These are phyloP conservation scores for Casuarius casuarius DNA, from an alignment of 2,113 vertebrate genomes.

Conservation along the genomic window DNA sequence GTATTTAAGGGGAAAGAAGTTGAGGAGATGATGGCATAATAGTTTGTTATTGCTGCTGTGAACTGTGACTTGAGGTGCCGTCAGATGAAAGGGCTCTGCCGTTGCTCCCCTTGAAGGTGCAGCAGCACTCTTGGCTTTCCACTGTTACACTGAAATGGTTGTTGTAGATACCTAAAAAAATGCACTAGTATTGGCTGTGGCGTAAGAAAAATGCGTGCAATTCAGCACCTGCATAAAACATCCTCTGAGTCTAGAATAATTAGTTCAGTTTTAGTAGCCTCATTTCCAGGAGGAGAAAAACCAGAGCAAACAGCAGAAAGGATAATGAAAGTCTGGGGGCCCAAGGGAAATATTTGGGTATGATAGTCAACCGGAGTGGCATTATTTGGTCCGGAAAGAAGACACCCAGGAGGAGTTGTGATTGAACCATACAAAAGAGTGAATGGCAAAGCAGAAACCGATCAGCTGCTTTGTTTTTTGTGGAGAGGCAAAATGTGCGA, in stretches of 20 bases:
- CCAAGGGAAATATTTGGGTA: not conserved
- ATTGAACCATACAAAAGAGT: not conserved
- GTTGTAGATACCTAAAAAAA: not conserved
- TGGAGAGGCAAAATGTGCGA: not conserved
- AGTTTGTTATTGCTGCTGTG: not conserved
- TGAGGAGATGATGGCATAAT: not conserved
- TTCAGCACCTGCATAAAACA: not conserved
- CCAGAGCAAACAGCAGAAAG: conserved; percentile 1
- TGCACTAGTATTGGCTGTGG: fast-evolving
- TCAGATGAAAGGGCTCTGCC: not conserved
- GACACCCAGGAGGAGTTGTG: not conserved
- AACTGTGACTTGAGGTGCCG: not conserved
- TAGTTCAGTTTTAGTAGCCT: conserved; percentile 51
- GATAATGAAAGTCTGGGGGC: not conserved
- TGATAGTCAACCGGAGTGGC: not conserved
- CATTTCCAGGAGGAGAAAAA: conserved; percentile 43
- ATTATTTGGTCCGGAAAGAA: not conserved
- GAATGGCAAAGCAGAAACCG: not conserved
- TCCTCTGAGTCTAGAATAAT: conserved; percentile 36
- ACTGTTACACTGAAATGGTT: not conserved
- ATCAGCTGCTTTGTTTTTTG: not conserved
- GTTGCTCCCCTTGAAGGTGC: not conserved
- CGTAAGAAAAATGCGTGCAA: not conserved
- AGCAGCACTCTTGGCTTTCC: not conserved
- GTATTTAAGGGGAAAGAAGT: not conserved